A percentile compares a stretch with the other conserved stretches of the same genome.
phyloP scores from a whole-genome alignment of 2,888 invertebrate species.

The Disparrhopalites patrizii region DNA sequence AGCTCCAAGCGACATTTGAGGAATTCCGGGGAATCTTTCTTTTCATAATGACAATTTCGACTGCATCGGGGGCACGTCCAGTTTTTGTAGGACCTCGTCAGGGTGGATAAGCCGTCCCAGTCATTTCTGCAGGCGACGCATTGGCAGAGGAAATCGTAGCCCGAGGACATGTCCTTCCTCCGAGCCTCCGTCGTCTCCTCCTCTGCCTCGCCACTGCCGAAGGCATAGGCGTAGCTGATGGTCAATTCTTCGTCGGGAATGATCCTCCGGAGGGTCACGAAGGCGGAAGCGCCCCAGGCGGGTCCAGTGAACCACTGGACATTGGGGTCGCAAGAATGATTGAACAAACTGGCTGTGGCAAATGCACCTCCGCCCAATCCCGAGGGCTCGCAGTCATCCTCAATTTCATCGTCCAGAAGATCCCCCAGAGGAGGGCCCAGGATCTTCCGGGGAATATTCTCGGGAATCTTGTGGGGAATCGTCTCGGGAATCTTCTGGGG shows the following conservation, averaged over 20 bases:
- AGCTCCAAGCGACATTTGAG: too few species aligned
- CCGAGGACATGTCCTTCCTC: not conserved
- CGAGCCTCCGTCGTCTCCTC: not conserved
- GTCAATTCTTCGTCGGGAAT: not conserved
- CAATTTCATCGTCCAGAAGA: too few species aligned
- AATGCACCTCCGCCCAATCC: not conserved
- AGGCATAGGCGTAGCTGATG: not conserved
- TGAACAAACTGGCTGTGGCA: not conserved
- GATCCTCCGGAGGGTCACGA: not conserved
- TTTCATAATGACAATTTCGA: not conserved
- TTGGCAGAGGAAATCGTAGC: not conserved
- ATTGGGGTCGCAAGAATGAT: slow-evolving; percentile 2
- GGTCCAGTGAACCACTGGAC: not conserved
- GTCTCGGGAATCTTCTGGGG: too few species aligned
- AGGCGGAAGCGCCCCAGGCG: not conserved
- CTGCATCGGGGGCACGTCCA: not conserved
- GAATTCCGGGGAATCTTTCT: too few species aligned
- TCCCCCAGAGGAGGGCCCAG: too few species aligned
- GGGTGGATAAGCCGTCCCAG: not conserved
- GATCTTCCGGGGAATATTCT: too few species aligned
- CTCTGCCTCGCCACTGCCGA: not conserved
- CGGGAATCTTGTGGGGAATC: too few species aligned
- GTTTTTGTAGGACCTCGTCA: too few species aligned
- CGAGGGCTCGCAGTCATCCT: too few species aligned
- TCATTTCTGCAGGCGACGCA: slow-evolving; percentile 1